Conservation (phyloP, 2,888 invertebrate species). For the Alsophila aescularia region DNA sequence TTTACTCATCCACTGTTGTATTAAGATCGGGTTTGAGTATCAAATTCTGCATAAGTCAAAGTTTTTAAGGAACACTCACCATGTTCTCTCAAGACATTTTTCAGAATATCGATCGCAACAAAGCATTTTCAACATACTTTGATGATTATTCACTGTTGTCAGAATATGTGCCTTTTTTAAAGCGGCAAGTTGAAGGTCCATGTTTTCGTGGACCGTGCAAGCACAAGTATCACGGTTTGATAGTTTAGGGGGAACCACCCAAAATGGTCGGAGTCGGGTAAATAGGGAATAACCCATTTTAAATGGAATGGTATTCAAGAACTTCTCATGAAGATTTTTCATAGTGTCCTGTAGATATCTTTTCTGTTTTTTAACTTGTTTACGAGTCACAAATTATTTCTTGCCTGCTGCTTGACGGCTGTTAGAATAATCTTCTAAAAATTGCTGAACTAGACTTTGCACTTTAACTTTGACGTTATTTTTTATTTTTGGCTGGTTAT, state of each 20-base stretch:
- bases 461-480: background rate
- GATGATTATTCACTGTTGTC: conserved; percentile 35
- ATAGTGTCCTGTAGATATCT: conserved; percentile 2
- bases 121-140: conserved; percentile 31
- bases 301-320: background rate
- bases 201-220: conserved; percentile 39
- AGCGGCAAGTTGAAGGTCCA: conserved; percentile 36
- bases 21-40: conserved; percentile 7
- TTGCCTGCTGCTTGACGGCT: conserved; percentile 36
- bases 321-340: background rate
- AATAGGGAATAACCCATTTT: conserved; percentile 17
- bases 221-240: conserved; percentile 42
- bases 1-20: conserved; percentile 13
- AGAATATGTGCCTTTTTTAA: conserved; percentile 36
- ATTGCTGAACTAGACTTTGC: background rate
- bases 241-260: conserved; percentile 39
- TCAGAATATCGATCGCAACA: conserved; percentile 39
- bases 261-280: conserved; percentile 35
- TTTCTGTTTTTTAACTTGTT: conserved; percentile 33
- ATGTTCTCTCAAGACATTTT: conserved; percentile 36
- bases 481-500: background rate
- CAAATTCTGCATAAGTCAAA: conserved; percentile 25
- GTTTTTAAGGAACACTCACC: conserved; percentile 34
- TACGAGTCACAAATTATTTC: conserved; percentile 37
- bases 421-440: conserved; percentile 1